These are phyloP conservation scores for Whitmania pigra DNA, from an alignment of 1,140 invertebrate genomes.

Conservation along the genomic window DNA sequence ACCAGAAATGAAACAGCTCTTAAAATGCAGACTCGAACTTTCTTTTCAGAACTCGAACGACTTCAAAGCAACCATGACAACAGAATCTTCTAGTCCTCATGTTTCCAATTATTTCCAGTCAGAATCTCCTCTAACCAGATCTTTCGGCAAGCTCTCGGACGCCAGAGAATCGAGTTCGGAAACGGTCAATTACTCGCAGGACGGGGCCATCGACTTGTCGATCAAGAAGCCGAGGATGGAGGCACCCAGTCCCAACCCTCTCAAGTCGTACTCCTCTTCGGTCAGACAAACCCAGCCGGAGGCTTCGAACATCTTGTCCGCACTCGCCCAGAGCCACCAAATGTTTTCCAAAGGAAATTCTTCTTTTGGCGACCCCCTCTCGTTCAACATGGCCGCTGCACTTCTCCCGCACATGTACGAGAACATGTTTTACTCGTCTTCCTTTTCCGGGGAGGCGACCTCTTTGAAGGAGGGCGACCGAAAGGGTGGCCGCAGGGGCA, in stretches of 20 bases:
- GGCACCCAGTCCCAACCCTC: background rate
- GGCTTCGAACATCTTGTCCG: conserved; percentile 9
- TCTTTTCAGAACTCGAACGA: conserved; percentile 4
- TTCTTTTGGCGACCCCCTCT: conserved; percentile 3
- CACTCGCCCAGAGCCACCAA: conserved; percentile 15
- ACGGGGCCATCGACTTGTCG: conserved; percentile 23
- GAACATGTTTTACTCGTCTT: conserved; percentile 11
- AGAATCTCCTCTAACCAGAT: background rate
- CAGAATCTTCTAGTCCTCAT: background rate
- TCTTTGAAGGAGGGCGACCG: conserved; percentile 1
- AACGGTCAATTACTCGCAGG: conserved; percentile 15
- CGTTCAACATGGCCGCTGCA: conserved; percentile 16
- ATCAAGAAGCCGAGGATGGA: conserved; percentile 22
- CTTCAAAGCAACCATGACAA: background rate
- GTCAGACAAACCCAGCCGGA: background rate
- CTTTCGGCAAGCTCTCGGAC: background rate
- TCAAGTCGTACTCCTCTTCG: background rate
- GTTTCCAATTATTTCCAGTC: background rate
- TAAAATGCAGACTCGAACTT: background rate
- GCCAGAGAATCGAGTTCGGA: background rate
- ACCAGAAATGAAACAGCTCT: background rate
- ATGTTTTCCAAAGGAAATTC: background rate
- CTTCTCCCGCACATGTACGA: conserved; percentile 21
- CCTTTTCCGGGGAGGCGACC: background rate
- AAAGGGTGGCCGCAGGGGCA: background rate